A percentile compares a stretch with the other conserved stretches of the same genome.
Evolutionary conservation across 2,888 invertebrate genomes (phyloP).

Genomic region (Zonitis immaculata): DNA sequence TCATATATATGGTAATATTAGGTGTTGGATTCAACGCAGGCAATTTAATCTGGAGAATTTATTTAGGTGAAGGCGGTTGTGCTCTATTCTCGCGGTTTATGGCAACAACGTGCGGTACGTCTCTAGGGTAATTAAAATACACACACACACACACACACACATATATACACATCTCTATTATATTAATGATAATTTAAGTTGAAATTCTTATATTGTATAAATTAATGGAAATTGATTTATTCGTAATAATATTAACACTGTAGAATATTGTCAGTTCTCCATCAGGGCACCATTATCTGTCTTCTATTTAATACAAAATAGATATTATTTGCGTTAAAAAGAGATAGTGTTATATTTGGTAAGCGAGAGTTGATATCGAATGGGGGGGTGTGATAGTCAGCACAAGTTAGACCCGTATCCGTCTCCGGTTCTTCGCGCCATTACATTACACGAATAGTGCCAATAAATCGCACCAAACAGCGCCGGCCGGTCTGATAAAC

Average conservation of each 20-base stretch:
- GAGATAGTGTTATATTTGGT: conserved; percentile 5
- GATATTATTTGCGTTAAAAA: background rate
- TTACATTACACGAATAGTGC: conserved; percentile 40
- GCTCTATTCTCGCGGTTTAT: background rate
- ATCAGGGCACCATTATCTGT: conserved; percentile 20
- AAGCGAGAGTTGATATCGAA: background rate
- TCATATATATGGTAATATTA: too few species aligned
- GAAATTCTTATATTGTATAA: background rate
- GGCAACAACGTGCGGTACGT: background rate
- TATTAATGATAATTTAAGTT: background rate
- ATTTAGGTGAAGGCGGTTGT: background rate
- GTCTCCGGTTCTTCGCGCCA: conserved; percentile 44
- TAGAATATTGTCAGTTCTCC: conserved; percentile 6
- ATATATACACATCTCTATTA: too few species aligned
- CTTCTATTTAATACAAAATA: background rate
- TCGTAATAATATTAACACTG: background rate
- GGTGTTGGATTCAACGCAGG: background rate
- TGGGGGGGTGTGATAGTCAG: conserved; percentile 17
- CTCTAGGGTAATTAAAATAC: background rate
- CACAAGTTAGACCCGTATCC: conserved; percentile 36
- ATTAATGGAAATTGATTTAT: background rate
- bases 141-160: background rate
- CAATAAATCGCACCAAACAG: conserved; percentile 39
- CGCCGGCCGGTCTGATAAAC: conserved; percentile 43
- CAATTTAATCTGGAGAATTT: background rate